phyloP scores from a whole-genome alignment of 2,113 vertebrate genomes.

The Leptobrachium leishanense region DNA sequence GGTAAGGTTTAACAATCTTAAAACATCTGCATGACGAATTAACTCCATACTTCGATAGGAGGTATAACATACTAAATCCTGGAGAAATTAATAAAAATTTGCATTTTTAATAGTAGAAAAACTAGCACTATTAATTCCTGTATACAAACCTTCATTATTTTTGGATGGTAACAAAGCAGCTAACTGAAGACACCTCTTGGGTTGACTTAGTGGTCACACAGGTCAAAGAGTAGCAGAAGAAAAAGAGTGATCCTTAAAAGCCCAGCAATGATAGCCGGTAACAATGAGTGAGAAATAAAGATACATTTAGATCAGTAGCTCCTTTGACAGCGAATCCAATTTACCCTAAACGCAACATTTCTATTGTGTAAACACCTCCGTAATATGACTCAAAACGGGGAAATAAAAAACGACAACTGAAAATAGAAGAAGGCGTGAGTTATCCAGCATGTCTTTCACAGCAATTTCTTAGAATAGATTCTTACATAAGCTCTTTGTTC shows the following conservation, averaged over 20 bases:
- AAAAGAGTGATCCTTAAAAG: conserved; percentile 12
- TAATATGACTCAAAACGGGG: not conserved
- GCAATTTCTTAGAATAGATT: not conserved
- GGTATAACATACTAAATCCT: too few species aligned
- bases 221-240: conserved; percentile 8
- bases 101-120: too few species aligned
- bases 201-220: conserved; percentile 3
- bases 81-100: too few species aligned
- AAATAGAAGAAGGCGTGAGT: not conserved
- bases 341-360: not conserved
- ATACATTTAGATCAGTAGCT: not conserved
- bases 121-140: too few species aligned
- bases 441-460: not conserved
- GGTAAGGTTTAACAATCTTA: too few species aligned
- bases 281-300: conserved; percentile 14
- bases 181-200: conserved; percentile 18
- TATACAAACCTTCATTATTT: too few species aligned
- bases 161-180: not conserved
- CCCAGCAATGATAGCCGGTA: not conserved
- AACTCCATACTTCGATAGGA: too few species aligned
- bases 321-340: conserved; percentile 6
- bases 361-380: not conserved
- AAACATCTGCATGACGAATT: too few species aligned
- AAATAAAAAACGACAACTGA: not conserved
- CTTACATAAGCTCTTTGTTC: not conserved